Conservation (phyloP, 2,113 vertebrate species). For the Pedionomus torquatus region DNA sequence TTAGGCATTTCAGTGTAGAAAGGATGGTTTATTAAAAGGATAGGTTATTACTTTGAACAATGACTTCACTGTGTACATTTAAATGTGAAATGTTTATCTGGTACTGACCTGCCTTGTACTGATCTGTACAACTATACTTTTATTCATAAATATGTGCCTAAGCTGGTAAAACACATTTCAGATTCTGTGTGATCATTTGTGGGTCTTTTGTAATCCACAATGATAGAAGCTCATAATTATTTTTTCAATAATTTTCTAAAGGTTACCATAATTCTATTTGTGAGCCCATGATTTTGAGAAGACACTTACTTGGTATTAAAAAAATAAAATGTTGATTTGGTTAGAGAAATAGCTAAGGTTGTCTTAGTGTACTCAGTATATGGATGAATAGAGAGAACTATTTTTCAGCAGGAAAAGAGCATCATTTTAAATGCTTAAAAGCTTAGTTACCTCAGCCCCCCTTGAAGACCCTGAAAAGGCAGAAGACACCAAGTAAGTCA, state of each 20-base stretch:
- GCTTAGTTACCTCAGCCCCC: not conserved
- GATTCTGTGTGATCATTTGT: not conserved
- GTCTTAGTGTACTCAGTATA: not conserved
- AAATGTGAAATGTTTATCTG: conserved; percentile 27
- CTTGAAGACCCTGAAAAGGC: not conserved
- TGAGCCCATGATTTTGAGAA: not conserved
- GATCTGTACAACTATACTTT: not conserved
- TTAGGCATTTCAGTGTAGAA: conserved; percentile 35
- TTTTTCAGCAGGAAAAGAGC: not conserved
- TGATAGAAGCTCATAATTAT: rapidly evolving
- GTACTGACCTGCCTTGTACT: not conserved
- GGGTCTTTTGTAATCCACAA: not conserved
- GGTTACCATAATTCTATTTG: not conserved
- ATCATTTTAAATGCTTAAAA: not conserved
- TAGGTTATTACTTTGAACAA: conserved; percentile 51
- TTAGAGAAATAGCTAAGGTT: not conserved
- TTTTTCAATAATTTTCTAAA: not conserved
- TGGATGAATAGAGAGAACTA: not conserved
- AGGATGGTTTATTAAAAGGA: conserved; percentile 52
- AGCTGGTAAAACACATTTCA: not conserved
- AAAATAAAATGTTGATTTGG: not conserved
- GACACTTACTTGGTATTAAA: not conserved
- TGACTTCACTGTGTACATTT: not conserved
- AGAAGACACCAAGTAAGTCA: not conserved
- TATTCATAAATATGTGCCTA: not conserved